Evolutionary conservation across 1,140 invertebrate genomes (phyloP).

Genomic region (Andrena cerasifolii): DNA sequence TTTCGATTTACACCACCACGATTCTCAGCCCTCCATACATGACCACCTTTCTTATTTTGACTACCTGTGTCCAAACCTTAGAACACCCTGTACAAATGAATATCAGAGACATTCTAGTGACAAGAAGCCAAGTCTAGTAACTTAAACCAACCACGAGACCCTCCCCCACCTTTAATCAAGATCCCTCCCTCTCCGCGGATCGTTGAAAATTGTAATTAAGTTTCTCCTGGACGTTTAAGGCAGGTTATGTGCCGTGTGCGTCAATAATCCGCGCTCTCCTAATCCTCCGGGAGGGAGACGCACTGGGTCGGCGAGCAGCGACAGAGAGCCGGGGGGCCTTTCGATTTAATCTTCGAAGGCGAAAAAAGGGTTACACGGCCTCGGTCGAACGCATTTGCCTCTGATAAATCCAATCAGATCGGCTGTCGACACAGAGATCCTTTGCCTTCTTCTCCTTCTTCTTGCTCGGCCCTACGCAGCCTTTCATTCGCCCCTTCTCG

Average conservation of each 20-base stretch:
- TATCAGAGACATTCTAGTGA: too few relatives aligned
- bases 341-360: conserved; percentile 61
- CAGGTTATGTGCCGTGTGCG: conserved; percentile 32
- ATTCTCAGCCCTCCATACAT: too few relatives aligned
- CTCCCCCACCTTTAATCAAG: too few relatives aligned
- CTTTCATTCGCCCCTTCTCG: conserved; percentile 27
- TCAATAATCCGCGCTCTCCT: conserved; percentile 36
- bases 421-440: conserved; percentile 59
- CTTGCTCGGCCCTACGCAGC: neutral
- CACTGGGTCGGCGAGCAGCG: conserved; percentile 1
- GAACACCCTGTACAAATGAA: too few relatives aligned
- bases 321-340: conserved; percentile 21
- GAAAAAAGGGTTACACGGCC: conserved; percentile 49
- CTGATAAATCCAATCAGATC: conserved; percentile 72
- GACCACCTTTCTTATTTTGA: too few relatives aligned
- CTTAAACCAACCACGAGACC: too few relatives aligned
- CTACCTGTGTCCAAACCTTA: too few relatives aligned
- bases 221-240: conserved; percentile 40
- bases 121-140: too few relatives aligned
- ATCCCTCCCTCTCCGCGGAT: too few relatives aligned
- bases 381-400: conserved; percentile 56
- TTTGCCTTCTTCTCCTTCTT: neutral
- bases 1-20: too few relatives aligned
- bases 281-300: neutral
- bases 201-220: conserved; percentile 52